Percentiles rank a stretch among this genome's conserved stretches.
Evolutionary conservation across 2,113 vertebrate genomes (phyloP).

Genomic region (Pituophis catenifer): DNA sequence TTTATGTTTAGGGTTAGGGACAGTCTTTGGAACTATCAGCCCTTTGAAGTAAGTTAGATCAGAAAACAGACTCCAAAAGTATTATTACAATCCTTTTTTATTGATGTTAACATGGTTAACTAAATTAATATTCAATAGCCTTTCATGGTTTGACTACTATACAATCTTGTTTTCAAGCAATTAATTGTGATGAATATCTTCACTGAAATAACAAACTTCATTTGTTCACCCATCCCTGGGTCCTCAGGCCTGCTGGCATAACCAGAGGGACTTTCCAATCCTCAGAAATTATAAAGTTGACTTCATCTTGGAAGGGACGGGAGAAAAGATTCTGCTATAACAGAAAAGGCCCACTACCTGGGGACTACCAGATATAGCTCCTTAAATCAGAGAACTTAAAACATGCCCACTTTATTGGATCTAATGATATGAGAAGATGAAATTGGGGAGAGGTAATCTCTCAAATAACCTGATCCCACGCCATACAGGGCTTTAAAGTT

Average conservation of each 20-base stretch:
- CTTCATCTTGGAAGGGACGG: neutral
- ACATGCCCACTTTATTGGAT: neutral
- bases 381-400: neutral
- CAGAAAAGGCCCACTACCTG: neutral
- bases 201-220: neutral
- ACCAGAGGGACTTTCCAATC: neutral
- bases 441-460: neutral
- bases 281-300: neutral
- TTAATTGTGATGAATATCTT: neutral
- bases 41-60: neutral
- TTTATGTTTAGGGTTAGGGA: neutral
- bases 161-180: neutral
- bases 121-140: neutral
- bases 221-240: neutral
- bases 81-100: neutral
- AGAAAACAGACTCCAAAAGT: neutral
- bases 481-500: neutral
- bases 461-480: neutral
- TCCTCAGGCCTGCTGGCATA: neutral
- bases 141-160: neutral
- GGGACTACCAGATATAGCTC: neutral
- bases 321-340: neutral
- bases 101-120: neutral
- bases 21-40: neutral
- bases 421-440: neutral